Base-by-base conservation (phyloP, 2,888 invertebrate species). In the Trileptium ribeirensis region DNA sequence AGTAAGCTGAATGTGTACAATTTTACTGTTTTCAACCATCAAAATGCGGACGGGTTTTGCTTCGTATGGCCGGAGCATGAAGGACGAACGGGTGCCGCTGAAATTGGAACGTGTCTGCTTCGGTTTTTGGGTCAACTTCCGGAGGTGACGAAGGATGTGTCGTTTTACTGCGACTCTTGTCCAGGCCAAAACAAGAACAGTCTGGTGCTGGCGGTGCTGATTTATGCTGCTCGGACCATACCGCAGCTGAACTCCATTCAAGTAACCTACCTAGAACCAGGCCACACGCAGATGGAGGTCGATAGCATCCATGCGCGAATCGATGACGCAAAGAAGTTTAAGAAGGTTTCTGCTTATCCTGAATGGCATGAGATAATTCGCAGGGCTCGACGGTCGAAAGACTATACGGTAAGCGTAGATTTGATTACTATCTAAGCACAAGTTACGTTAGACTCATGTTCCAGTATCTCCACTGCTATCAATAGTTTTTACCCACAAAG, bases 201-300 rank as follows among this genome's bases (percentile, higher is more conserved):
- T 2, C 3, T 36, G 1, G 39, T 80, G 3, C n/a, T 64, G 29
- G 78, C 78, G n/a, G n/a, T 78, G n/a, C 36, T 79, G 3, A 8
- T 79, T 29, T 36, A 80, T 3, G 33, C 78, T 29, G 80, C 51
- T 29, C 3, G 31, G n/a, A 33, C 40, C 8, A 29, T 67, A 3
- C 8, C 8, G 8, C 29, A 70, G 8, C 8, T 70, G 31, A n/a
- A 3, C 15, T 15, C 70, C 8, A 51, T 78, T 2, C 15, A 74
- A 36, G 34, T 31, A 29, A 80, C 29, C 31, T 80, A 39, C 38
- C 38, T 79, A 29, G 38, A 80, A 38, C 29, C 29, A 24, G 80
- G 80, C 33, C 80, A 80, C 78, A 80, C 78, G 15, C 79, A 79
- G 15, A 79, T 79, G 78, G 38, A 80, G 29, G 79, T 38, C 38